phyloP scores from a whole-genome alignment of 2,797 vertebrate species.

The Telmatherina bonti region DNA sequence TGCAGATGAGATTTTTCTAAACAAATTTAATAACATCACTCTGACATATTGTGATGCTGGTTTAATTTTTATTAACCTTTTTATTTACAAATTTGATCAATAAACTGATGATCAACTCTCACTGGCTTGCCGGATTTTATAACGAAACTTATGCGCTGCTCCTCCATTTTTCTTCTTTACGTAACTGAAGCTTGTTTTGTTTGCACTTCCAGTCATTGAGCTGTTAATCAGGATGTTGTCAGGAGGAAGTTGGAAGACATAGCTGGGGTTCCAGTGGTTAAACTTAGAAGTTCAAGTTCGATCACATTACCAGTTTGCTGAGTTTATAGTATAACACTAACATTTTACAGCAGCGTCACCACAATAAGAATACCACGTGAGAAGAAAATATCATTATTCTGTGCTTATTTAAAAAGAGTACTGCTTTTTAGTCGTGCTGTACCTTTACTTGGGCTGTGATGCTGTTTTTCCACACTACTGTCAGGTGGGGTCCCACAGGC shows the following conservation, averaged over 20 bases:
- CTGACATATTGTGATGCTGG: not conserved
- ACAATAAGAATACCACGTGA: slow-evolving; percentile 1
- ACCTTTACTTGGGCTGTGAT: too few species aligned
- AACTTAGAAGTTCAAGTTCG: too few species aligned
- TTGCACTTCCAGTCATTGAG: not conserved
- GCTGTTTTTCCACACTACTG: too few species aligned
- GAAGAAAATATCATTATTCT: too few species aligned
- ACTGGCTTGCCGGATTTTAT: not conserved
- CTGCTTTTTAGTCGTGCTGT: too few species aligned
- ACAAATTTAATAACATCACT: not conserved
- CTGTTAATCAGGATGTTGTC: not conserved
- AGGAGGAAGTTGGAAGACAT: not conserved
- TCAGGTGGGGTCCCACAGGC: too few species aligned
- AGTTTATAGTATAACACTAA: not conserved
- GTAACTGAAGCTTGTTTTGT: not conserved
- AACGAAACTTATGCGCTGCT: not conserved
- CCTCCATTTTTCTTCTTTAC: not conserved
- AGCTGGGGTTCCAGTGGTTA: too few species aligned
- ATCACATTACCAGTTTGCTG: not conserved
- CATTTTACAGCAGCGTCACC: not conserved
- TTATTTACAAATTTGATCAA: not conserved
- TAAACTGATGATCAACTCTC: not conserved
- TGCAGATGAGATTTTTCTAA: not conserved
- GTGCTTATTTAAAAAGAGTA: too few species aligned
- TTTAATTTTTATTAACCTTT: not conserved